phyloP scores from a whole-genome alignment of 2,113 vertebrate species.

The Apteryx owenii region DNA sequence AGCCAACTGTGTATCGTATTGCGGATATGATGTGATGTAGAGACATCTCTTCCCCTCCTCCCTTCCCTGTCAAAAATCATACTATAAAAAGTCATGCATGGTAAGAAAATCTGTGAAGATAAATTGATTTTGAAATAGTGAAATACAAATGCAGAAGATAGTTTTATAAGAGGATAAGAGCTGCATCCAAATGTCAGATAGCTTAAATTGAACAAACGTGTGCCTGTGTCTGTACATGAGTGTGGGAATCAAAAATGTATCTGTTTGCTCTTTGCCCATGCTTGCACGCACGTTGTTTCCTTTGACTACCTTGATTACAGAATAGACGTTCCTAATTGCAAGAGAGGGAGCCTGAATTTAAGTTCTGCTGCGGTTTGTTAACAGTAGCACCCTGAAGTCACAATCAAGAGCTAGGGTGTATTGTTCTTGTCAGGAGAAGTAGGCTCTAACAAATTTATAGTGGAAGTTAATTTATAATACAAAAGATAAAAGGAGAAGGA shows the following conservation, averaged over 20 bases:
- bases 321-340: conserved; percentile 17
- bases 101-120: conserved; percentile 9
- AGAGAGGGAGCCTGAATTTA: conserved; percentile 27
- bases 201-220: neutral
- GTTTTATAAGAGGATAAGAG: neutral
- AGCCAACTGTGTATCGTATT: neutral
- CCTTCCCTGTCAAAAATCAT: neutral
- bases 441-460: neutral
- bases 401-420: neutral
- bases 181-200: neutral
- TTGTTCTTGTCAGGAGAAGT: neutral
- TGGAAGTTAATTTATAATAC: neutral
- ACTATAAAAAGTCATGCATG: neutral
- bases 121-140: neutral
- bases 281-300: neutral
- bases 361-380: neutral
- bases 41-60: neutral
- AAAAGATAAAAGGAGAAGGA: neutral
- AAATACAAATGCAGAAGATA: neutral
- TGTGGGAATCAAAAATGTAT: neutral
- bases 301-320: conserved; percentile 14
- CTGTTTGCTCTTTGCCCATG: neutral
- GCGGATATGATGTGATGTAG: neutral
- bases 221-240: neutral
- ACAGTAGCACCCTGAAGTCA: neutral